Conservation (phyloP, 30 jellyfish, hydroid and myxozoan genomes). For the Aurelia sp. region DNA sequence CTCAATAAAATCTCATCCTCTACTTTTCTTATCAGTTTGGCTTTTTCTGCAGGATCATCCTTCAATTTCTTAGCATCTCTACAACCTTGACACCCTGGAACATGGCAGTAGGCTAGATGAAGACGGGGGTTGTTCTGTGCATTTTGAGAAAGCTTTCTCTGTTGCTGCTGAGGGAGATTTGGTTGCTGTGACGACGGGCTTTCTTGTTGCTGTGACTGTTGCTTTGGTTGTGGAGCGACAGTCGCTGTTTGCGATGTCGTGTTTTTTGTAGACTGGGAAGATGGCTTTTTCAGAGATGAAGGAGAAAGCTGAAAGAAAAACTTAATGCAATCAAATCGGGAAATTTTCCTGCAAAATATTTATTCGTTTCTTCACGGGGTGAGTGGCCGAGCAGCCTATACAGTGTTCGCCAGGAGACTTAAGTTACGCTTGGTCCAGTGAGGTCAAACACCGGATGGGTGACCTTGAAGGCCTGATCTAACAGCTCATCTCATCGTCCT, state of each 20-base stretch:
- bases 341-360: no score
- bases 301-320: no score
- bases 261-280: neutral
- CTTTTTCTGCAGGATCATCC: constrained; percentile 60
- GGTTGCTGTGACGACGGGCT: constrained; percentile 1
- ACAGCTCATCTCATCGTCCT: no score
- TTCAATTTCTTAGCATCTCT: constrained; percentile 42
- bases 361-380: no score
- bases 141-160: constrained; percentile 1
- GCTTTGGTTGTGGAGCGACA: constrained; percentile 1
- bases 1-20: constrained; percentile 88
- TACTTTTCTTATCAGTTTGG: constrained; percentile 57
- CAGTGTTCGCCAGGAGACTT: no score
- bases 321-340: no score
- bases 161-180: constrained; percentile 4
- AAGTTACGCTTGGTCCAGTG: no score
- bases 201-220: constrained; percentile 6
- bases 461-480: no score
- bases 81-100: constrained; percentile 50
- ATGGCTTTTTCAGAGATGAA: no score
- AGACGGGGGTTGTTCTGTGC: constrained; percentile 16
- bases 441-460: no score
- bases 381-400: no score
- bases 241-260: constrained; percentile 9
- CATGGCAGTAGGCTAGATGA: constrained; percentile 46